These are phyloP conservation scores for Streptopelia turtur DNA, from an alignment of 2,797 vertebrate genomes.

Conservation along the genomic window DNA sequence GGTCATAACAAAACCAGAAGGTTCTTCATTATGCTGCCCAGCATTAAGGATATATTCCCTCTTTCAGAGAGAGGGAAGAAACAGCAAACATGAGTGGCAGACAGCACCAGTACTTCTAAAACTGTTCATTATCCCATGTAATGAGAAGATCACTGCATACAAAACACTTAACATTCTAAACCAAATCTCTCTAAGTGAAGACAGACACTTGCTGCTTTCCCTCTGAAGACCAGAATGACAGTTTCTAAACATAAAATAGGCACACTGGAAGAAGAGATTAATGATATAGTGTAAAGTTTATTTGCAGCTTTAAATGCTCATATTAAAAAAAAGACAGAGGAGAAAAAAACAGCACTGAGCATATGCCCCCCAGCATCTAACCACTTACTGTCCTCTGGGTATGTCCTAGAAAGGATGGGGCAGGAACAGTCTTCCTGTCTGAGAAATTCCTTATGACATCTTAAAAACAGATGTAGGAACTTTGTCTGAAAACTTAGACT, in stretches of 20 bases:
- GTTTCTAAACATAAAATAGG: neutral
- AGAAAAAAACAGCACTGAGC: neutral
- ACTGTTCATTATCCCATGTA: neutral
- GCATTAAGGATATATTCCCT: neutral
- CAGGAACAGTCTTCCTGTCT: neutral
- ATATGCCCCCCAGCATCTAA: neutral
- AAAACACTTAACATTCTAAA: neutral
- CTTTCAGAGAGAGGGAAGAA: neutral
- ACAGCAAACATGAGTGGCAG: neutral
- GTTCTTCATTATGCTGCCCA: neutral
- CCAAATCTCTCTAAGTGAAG: neutral
- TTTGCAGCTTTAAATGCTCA: neutral
- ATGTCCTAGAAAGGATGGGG: neutral
- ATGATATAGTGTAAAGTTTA: neutral
- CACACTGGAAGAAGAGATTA: neutral
- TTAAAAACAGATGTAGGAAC: conserved; percentile 12
- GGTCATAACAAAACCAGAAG: neutral
- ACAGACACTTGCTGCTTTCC: neutral
- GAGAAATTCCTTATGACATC: neutral
- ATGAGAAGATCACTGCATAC: neutral
- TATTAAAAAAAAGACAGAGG: neutral
- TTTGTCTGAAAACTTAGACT: neutral
- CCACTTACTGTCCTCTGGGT: neutral
- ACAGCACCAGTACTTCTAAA: neutral
- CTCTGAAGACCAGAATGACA: neutral